Conservation (phyloP, 2,113 vertebrate species). For the Phyllostomus hastatus region DNA sequence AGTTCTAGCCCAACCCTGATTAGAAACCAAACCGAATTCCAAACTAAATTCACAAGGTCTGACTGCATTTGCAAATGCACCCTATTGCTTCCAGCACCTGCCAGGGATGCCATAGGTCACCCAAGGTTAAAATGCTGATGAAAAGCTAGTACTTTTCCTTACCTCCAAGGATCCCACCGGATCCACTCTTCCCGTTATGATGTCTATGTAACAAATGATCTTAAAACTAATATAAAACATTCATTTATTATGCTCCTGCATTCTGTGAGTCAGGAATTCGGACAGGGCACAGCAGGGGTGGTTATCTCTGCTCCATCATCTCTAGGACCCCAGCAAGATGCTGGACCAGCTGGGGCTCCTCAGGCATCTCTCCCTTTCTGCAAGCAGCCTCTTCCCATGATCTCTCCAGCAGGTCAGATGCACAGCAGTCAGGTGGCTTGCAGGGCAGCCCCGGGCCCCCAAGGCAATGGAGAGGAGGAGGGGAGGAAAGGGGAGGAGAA, state of each 20-base stretch:
- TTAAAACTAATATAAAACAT: not conserved
- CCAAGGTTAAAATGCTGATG: not conserved
- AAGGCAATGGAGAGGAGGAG: not conserved
- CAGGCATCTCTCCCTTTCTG: not conserved
- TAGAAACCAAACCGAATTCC: conserved; percentile 41
- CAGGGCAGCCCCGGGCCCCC: not conserved
- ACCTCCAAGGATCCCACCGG: not conserved
- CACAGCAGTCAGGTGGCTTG: not conserved
- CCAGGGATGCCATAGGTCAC: not conserved
- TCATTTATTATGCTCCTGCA: not conserved
- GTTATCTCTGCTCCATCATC: not conserved
- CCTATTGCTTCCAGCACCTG: not conserved
- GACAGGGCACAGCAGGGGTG: not conserved
- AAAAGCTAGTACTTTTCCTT: not conserved
- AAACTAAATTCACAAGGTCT: conserved; percentile 16
- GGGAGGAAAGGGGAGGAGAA: not conserved
- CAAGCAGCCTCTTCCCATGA: not conserved
- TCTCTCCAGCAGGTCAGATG: not conserved
- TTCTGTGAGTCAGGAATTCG: not conserved
- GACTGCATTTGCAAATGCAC: not conserved
- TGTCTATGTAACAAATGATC: not conserved
- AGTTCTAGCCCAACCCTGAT: conserved; percentile 11
- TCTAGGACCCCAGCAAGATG: not conserved
- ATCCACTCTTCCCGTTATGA: not conserved
- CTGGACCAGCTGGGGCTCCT: not conserved